Evolutionary conservation across 2,113 vertebrate species (phyloP).

Genomic region (Planiliza haematocheilus): DNA sequence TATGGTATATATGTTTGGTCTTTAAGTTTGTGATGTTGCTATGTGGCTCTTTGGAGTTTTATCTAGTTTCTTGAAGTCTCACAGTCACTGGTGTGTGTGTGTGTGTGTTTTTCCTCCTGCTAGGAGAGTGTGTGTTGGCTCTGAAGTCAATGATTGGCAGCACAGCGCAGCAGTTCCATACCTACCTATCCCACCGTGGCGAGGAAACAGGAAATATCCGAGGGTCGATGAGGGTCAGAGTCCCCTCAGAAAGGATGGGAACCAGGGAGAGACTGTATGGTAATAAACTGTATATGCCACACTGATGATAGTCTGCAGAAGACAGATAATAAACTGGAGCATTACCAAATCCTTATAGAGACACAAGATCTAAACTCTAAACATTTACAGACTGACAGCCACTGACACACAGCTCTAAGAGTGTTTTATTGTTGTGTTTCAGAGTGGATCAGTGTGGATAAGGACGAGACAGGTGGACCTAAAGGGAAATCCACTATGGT

Average conservation of each 20-base stretch:
- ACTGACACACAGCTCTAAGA: neutral
- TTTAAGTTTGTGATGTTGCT: neutral
- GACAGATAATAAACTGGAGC: neutral
- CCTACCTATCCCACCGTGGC: slow-evolving; percentile 94
- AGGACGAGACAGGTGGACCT: slow-evolving; percentile 89
- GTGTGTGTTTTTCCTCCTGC: neutral
- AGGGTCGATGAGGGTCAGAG: slow-evolving; percentile 95
- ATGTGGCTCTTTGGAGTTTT: neutral
- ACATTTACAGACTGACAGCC: neutral
- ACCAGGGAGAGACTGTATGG: slow-evolving; percentile 96
- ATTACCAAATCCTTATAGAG: too few relatives aligned
- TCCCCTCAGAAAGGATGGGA: slow-evolving; percentile 93
- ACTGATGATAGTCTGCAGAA: neutral
- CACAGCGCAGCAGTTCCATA: slow-evolving; percentile 96
- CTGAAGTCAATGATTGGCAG: slow-evolving; percentile 99
- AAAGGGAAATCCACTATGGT: slow-evolving; percentile 85
- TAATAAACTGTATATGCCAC: slow-evolving; percentile 58
- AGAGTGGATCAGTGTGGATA: slow-evolving; percentile 98
- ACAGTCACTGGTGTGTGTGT: neutral
- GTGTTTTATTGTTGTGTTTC: slow-evolving; percentile 37
- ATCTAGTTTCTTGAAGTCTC: neutral
- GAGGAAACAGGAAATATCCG: slow-evolving; percentile 98
- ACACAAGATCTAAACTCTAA: neutral
- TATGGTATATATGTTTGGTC: slow-evolving; percentile 83
- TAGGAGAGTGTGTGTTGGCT: slow-evolving; percentile 96